Evolutionary conservation across 2,888 invertebrate genomes (phyloP).

Genomic region (Calliopum simillimum): DNA sequence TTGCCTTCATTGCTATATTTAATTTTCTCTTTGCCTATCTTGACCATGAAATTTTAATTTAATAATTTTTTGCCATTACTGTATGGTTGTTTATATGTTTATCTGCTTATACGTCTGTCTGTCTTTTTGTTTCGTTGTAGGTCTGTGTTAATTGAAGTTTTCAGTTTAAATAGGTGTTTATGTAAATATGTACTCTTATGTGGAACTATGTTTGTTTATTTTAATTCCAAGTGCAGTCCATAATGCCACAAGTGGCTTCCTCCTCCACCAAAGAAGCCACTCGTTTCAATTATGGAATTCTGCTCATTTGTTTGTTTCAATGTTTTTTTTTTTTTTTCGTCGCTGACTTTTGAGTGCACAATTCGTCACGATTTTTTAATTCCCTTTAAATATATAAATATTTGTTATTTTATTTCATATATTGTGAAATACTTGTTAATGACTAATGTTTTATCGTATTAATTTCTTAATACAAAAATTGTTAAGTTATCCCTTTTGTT

Average conservation of each 20-base stretch:
- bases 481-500: too few relatives aligned
- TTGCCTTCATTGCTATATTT: constrained; percentile 20
- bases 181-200: background rate
- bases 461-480: too few relatives aligned
- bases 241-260: constrained; percentile 7
- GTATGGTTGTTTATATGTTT: background rate
- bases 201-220: background rate
- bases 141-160: constrained; percentile 15
- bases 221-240: constrained; percentile 39
- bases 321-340: background rate
- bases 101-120: constrained; percentile 20
- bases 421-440: too few relatives aligned
- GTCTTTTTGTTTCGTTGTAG: constrained; percentile 16
- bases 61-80: constrained; percentile 36
- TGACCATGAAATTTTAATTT: constrained; percentile 47
- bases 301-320: background rate
- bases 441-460: too few relatives aligned
- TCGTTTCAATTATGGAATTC: background rate
- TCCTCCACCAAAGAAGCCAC: background rate
- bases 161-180: constrained; percentile 11
- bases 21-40: constrained; percentile 31
- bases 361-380: too few relatives aligned
- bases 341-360: too few relatives aligned
- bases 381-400: too few relatives aligned
- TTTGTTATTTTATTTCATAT: too few relatives aligned